These are phyloP conservation scores for Hesperia comma DNA, from an alignment of 2,888 invertebrate species.

Conservation along the genomic window DNA sequence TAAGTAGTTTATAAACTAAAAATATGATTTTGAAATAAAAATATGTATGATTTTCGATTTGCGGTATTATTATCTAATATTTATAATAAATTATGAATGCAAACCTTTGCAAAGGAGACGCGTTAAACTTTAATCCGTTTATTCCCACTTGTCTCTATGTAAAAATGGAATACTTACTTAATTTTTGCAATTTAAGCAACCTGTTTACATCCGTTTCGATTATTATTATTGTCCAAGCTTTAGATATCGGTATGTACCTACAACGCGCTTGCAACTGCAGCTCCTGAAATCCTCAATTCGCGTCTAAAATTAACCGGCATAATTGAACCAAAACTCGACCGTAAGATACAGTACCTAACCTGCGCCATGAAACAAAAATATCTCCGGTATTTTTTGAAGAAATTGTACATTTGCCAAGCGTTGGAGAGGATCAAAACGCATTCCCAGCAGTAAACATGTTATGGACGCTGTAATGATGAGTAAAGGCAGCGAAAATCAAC, in stretches of 20 bases:
- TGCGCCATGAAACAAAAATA: constrained; percentile 45
- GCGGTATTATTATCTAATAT: too few species aligned
- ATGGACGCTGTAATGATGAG: constrained; percentile 29
- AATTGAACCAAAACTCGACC: constrained; percentile 53
- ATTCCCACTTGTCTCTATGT: too few species aligned
- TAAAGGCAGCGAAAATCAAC: constrained; percentile 22
- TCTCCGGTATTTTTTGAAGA: constrained; percentile 51
- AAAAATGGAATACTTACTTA: too few species aligned
- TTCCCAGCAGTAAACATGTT: constrained; percentile 56
- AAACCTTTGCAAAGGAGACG: too few species aligned
- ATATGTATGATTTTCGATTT: too few species aligned
- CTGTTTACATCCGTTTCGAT: neutral
- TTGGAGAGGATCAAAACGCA: constrained; percentile 46
- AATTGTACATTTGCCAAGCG: constrained; percentile 65
- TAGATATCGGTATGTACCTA: constrained; percentile 54
- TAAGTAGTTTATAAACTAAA: too few species aligned
- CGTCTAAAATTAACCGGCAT: constrained; percentile 61
- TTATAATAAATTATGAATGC: too few species aligned
- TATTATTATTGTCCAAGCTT: neutral
- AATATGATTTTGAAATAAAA: too few species aligned
- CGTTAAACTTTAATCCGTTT: too few species aligned
- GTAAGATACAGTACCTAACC: constrained; percentile 43
- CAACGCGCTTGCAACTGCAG: constrained; percentile 52
- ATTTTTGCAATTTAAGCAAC: too few species aligned
- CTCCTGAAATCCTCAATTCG: constrained; percentile 58